Conservation (phyloP, 2,113 vertebrate genomes). For the Charadrius vociferus region DNA sequence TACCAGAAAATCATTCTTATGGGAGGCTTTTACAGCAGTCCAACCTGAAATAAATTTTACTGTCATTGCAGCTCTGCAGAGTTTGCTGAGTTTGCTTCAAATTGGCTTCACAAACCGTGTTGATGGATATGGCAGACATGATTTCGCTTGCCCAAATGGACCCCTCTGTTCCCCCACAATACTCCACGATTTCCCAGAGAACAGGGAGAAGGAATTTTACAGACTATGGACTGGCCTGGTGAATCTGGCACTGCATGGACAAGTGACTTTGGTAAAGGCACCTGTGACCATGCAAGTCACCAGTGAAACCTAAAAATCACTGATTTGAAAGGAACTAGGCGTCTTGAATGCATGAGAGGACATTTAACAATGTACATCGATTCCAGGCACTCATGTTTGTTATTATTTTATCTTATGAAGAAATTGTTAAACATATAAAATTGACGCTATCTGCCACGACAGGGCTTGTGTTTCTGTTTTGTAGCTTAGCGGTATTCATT, state of each 20-base stretch:
- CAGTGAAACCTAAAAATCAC: not conserved
- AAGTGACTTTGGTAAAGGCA: not conserved
- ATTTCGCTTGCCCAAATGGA: not conserved
- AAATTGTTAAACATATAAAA: not conserved
- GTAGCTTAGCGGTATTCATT: not conserved
- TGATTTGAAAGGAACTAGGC: not conserved
- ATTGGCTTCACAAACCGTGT: not conserved
- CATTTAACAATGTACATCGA: no score
- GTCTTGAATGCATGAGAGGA: not conserved
- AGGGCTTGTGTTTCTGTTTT: not conserved
- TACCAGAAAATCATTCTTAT: not conserved
- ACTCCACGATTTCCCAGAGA: not conserved
- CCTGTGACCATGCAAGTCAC: fast-evolving
- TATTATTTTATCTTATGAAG: not conserved
- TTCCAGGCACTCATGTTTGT: not conserved
- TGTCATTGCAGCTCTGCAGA: not conserved
- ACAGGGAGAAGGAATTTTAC: not conserved
- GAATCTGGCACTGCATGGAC: not conserved
- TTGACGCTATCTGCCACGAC: not conserved
- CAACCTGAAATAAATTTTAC: not conserved
- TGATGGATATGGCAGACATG: not conserved
- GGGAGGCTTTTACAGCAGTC: not conserved
- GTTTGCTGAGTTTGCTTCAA: not conserved
- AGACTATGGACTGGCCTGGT: fast-evolving
- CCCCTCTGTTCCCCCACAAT: no score